Evolutionary conservation across 2,888 invertebrate genomes (phyloP).

Genomic region (Diplolepis rosae): DNA sequence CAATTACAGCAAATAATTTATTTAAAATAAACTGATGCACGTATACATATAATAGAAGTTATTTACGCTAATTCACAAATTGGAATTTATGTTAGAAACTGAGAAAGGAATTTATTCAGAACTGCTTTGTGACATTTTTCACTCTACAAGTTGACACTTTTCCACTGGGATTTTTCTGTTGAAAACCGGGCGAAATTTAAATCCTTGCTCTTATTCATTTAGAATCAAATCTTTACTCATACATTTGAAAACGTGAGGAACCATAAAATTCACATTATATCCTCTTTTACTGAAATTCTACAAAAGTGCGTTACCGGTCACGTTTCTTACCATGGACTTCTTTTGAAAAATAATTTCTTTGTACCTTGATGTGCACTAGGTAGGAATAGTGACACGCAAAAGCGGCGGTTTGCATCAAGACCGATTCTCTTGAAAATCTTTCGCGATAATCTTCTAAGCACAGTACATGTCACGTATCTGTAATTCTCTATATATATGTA

Average conservation of each 20-base stretch:
- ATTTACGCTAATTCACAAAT: too few relatives aligned
- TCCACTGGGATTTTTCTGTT: too few relatives aligned
- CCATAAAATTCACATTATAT: constrained; percentile 17
- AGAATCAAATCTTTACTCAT: background rate
- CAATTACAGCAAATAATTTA: too few relatives aligned
- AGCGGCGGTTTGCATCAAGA: constrained; percentile 42
- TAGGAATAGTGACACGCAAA: constrained; percentile 35
- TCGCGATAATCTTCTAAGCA: constrained; percentile 52
- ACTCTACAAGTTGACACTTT: too few relatives aligned
- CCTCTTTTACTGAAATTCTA: constrained; percentile 18
- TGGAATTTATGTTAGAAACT: too few relatives aligned
- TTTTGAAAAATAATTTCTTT: constrained; percentile 48
- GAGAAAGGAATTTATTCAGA: too few relatives aligned
- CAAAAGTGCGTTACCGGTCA: constrained; percentile 40
- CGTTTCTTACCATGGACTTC: constrained; percentile 40
- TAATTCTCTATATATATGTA: constrained; percentile 42
- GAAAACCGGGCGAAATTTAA: background rate
- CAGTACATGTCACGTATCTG: constrained; percentile 53
- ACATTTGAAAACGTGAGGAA: constrained; percentile 14
- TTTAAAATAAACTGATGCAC: too few relatives aligned
- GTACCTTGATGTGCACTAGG: constrained; percentile 1
- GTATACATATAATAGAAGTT: too few relatives aligned
- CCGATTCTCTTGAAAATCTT: constrained; percentile 43
- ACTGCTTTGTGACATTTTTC: too few relatives aligned
- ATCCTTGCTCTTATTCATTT: background rate